Conservation (phyloP, 2,113 vertebrate species). For the Coracopsis vasa region DNA sequence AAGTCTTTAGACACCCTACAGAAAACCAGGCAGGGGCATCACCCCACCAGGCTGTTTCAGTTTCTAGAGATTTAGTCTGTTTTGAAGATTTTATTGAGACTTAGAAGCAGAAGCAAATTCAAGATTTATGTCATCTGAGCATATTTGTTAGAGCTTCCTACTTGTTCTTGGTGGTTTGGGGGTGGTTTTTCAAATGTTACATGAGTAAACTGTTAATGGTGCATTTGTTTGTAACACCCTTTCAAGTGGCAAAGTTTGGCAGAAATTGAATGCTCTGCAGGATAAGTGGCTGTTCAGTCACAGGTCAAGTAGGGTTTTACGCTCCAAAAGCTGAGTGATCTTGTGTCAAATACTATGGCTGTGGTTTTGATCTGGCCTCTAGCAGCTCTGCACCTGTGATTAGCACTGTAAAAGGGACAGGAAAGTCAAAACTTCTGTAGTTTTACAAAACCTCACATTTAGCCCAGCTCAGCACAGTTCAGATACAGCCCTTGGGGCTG, state of each 20-base stretch:
- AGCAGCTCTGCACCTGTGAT: not conserved
- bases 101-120: not conserved
- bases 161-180: not conserved
- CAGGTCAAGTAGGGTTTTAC: not conserved
- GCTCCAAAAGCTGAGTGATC: not conserved
- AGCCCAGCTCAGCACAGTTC: not conserved
- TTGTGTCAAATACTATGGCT: not conserved
- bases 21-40: not conserved
- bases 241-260: not conserved
- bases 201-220: not conserved
- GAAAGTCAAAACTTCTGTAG: not conserved
- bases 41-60: not conserved
- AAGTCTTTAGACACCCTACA: not conserved
- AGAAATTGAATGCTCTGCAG: not conserved
- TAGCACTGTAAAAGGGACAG: not conserved
- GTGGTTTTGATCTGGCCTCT: not conserved
- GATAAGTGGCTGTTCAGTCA: not conserved
- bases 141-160: not conserved
- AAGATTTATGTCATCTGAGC: not conserved
- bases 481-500: not conserved
- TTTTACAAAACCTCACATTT: not conserved
- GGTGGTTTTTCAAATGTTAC: not conserved
- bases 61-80: not conserved
- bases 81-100: not conserved
- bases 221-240: not conserved